Percentiles rank a stretch among this genome's conserved stretches.
Evolutionary conservation across 2,888 invertebrate species (phyloP).

Genomic region (Parnassius apollo): DNA sequence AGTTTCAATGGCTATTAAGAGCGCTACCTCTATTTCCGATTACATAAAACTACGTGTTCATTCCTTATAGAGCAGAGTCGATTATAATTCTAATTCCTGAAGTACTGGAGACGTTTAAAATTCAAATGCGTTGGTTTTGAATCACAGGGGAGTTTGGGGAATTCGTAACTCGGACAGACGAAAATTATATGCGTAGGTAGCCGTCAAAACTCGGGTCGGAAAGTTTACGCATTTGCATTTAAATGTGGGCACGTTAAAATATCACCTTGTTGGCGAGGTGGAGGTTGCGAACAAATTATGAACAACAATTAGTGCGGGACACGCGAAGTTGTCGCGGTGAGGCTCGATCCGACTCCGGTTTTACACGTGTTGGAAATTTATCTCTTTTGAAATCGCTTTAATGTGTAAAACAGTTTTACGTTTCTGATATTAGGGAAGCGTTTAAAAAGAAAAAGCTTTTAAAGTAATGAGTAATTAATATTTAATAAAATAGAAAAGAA

Average conservation of each 20-base stretch:
- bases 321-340: conserved; percentile 34
- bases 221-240: conserved; percentile 73
- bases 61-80: conserved; percentile 26
- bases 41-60: conserved; percentile 35
- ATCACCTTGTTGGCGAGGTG: conserved; percentile 57
- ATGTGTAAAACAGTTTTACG: background rate
- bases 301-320: conserved; percentile 67
- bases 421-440: too few relatives aligned
- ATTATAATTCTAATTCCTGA: conserved; percentile 41
- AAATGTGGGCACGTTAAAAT: conserved; percentile 68
- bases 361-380: conserved; percentile 31
- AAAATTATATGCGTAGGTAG: conserved; percentile 68
- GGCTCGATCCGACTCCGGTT: conserved; percentile 27
- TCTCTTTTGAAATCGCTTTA: conserved; percentile 32
- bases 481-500: too few relatives aligned
- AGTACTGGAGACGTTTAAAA: conserved; percentile 45
- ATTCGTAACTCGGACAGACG: conserved; percentile 66
- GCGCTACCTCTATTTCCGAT: conserved; percentile 61
- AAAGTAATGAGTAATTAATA: too few relatives aligned
- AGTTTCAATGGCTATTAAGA: conserved; percentile 74
- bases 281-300: conserved; percentile 59
- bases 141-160: conserved; percentile 46
- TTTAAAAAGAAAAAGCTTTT: too few relatives aligned
- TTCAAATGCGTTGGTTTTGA: conserved; percentile 60
- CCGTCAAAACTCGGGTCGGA: conserved; percentile 46